Base-by-base conservation (phyloP, 2,113 vertebrate species). In the Meriones unguiculatus region DNA sequence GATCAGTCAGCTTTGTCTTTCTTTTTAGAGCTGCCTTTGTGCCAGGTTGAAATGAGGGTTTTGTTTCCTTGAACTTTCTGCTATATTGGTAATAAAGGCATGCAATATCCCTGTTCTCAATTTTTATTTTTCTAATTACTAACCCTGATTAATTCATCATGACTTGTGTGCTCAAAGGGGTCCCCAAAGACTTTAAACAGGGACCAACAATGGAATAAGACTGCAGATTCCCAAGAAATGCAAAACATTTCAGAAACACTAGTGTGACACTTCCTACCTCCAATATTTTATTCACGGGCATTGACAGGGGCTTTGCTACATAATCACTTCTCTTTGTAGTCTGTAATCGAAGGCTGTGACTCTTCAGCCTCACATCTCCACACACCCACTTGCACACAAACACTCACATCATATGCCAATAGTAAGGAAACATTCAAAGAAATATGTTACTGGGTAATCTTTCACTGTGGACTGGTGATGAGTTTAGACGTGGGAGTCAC, bases 101-200 rank as follows among this genome's bases (percentile, higher is more conserved):
- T 38, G 1, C 54, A 64, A 54, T 94, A 57, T 62, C 46, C 62
- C 84, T 89, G 41, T 28, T 93, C 52, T 84, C 41, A 90, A 52
- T 92, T 84, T 95, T 93, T 62, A 38, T 64, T 84, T 64, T 84
- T 62, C 57, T 82, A 84, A 84, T 84, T 84, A 41, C 62, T 25
- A 89, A 93, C 96, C 76, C 67, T 91, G 54, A 13, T 54, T 96
- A 89, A 82, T n/a, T 97, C 78, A 93, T 69, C 35, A 15, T 97
- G 84, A 87, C 9, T 94, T 59, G 91, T 90, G 62, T 87, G 41
- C 1, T 10, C 72, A 84, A 82, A 96, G 59, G 32, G 22, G 11
- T 64, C 78, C 62, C 77, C 28, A 78, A 18, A 93, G 73, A 89
- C 35, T 87, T 78, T 91, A 78, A 95, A 64, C 15, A 69, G 84